These are phyloP conservation scores for Pachydiplax longipennis DNA, from an alignment of 2,888 invertebrate genomes.

Conservation along the genomic window DNA sequence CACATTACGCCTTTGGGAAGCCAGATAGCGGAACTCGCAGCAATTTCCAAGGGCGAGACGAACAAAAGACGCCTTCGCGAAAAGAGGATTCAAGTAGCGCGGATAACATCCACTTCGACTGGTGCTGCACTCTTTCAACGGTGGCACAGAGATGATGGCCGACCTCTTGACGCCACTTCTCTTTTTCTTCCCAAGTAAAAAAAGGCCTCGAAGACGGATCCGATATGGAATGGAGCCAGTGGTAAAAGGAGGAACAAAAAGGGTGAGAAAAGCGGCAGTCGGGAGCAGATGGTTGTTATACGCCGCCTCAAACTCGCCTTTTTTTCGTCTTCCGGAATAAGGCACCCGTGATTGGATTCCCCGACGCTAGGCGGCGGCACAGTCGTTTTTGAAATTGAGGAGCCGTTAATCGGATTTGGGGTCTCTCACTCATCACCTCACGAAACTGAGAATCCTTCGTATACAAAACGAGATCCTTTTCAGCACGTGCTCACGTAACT, in stretches of 20 bases:
- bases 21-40: background rate
- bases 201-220: background rate
- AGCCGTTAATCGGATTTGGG: background rate
- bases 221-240: background rate
- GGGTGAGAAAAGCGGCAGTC: background rate
- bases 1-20: no score
- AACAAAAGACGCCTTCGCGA: background rate
- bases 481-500: background rate
- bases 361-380: background rate
- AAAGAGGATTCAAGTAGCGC: background rate
- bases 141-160: background rate
- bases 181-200: background rate
- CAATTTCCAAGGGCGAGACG: background rate
- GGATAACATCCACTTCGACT: background rate
- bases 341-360: background rate
- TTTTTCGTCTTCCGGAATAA: background rate
- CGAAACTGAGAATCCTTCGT: background rate
- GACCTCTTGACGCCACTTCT: background rate
- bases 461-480: background rate
- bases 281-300: background rate
- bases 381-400: background rate
- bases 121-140: background rate
- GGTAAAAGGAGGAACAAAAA: background rate
- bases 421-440: background rate
- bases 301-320: background rate